Evolutionary conservation across 2,113 vertebrate species (phyloP), one percentile per base, ranked within the genome.

Genomic region (Cottus gobio): DNA sequence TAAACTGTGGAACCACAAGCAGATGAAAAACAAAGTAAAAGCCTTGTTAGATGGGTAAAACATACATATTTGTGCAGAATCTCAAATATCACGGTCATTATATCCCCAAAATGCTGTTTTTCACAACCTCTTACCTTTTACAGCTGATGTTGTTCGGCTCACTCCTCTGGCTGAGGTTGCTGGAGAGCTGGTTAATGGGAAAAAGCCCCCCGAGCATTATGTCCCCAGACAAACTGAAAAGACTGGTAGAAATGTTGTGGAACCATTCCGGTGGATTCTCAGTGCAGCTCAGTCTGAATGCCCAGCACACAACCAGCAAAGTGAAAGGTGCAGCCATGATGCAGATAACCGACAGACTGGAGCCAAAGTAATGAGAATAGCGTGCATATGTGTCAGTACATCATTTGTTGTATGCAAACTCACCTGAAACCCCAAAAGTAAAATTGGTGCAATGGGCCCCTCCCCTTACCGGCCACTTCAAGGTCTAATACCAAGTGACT

Each of bases 161-260:
- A 0, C 8, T 77, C 34, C 93, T 89, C 2, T 89, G 5, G 0
- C 75, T 70, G 20, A 94, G 28, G 56, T 91, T 91, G 12, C 85
- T 24, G 0, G 89, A 73, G n/a, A 93, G 85, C 0, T 50, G 28
- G 0, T 95, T 95, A 1, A 98, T 95, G 0, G 96, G 95, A 84
- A 98, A 97, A 1, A 98, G 91, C 0, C 97, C 97, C 0, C 98
- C 98, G 0, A 98, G 82, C 58, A 96, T n/a, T 0, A 96, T 95
- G 79, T 98, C 95, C 0, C 97, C 97, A 0, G 90, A 56, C 13
- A 90, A 84, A 2, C 22, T 85, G 69, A 98, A 95, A 80, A 96
- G 94, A 18, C 20, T 79, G 63, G 91, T 95, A 74, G 52, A 83
- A 63, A 75, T 91, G 72, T 72, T 90, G 0, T 54, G 8, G 78